Evolutionary conservation across 1,140 invertebrate species (phyloP).

Genomic region (Archivesica marissinica): DNA sequence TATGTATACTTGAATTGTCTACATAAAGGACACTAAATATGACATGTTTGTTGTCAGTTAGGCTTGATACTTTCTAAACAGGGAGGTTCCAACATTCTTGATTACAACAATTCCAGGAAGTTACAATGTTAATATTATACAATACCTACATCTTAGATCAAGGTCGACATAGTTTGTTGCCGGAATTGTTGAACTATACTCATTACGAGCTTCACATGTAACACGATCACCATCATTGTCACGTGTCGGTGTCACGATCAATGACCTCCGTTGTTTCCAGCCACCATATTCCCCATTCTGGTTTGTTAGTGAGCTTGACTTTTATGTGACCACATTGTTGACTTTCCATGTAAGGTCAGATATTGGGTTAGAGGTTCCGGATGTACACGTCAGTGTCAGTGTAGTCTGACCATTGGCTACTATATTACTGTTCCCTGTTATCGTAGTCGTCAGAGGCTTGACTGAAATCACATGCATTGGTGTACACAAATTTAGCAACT

Average conservation of each 20-base stretch:
- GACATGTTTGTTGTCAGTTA: too few species aligned
- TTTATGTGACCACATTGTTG: not conserved
- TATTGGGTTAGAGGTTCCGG: not conserved
- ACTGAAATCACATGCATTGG: not conserved
- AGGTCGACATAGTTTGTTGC: not conserved
- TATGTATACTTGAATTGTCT: too few species aligned
- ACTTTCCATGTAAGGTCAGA: not conserved
- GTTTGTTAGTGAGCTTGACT: not conserved
- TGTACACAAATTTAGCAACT: too few species aligned
- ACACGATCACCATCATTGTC: not conserved
- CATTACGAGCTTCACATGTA: not conserved
- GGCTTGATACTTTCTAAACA: too few species aligned
- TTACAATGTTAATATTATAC: too few species aligned
- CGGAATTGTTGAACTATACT: not conserved
- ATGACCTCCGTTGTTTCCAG: not conserved
- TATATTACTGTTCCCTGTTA: not conserved
- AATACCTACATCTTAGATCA: not conserved
- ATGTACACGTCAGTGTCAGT: not conserved
- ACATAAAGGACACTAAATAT: too few species aligned
- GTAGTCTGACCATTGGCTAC: not conserved
- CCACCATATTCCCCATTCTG: not conserved
- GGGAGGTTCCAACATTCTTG: too few species aligned
- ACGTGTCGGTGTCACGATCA: not conserved
- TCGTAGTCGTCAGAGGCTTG: not conserved
- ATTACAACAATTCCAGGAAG: too few species aligned